These are phyloP conservation scores for Orthonevra nobilis DNA, from an alignment of 2,888 invertebrate genomes.

Conservation along the genomic window DNA sequence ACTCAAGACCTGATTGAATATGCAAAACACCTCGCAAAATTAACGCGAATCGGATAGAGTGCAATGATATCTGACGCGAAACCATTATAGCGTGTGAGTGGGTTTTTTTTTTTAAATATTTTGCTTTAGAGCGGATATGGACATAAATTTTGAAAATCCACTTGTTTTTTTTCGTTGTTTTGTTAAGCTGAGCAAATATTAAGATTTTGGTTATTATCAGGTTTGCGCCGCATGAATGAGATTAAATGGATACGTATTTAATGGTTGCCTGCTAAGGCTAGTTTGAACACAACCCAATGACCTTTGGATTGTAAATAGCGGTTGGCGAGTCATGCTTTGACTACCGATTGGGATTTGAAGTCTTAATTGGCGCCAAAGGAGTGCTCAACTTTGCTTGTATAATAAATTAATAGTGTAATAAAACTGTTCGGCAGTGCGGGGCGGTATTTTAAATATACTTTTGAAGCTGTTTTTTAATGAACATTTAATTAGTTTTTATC, in stretches of 20 bases:
- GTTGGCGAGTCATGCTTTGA: too few species aligned
- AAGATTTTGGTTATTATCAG: constrained; percentile 12
- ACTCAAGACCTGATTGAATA: constrained; percentile 35
- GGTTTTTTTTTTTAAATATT: too few species aligned
- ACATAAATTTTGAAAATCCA: constrained; percentile 31
- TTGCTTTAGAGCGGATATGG: constrained; percentile 38
- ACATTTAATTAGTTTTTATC: too few species aligned
- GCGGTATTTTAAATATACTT: too few species aligned
- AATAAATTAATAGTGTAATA: too few species aligned
- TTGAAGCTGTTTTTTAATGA: too few species aligned
- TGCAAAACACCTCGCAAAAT: constrained; percentile 60
- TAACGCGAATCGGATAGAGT: constrained; percentile 62
- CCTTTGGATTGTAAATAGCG: not conserved
- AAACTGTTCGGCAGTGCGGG: too few species aligned
- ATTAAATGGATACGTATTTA: not conserved
- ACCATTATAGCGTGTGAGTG: not conserved
- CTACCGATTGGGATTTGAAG: too few species aligned
- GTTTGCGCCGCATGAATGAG: constrained; percentile 17
- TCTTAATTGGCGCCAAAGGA: too few species aligned
- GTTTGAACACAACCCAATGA: too few species aligned
- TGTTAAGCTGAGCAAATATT: not conserved
- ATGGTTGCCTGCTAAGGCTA: constrained; percentile 20
- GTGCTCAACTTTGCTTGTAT: too few species aligned
- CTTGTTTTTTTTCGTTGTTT: not conserved
- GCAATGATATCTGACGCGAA: constrained; percentile 45